These are phyloP conservation scores for Ochotona curzoniae DNA, from an alignment of 2,113 vertebrate genomes.

Conservation along the genomic window DNA sequence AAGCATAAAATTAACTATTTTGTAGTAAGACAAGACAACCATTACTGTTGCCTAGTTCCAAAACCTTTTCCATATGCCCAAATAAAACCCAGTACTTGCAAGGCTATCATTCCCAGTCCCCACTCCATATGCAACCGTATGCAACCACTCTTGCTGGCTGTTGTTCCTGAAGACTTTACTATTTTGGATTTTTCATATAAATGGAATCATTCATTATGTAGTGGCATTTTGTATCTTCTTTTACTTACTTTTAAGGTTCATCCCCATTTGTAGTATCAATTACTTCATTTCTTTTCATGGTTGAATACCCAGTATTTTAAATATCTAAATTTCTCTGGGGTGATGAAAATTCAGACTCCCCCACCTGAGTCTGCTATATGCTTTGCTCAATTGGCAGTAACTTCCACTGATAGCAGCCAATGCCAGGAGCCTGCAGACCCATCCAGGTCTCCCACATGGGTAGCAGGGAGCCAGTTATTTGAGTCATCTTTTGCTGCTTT, in stretches of 20 bases:
- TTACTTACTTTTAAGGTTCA: neutral
- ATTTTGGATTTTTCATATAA: neutral
- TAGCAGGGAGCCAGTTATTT: too few species aligned
- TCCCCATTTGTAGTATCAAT: neutral
- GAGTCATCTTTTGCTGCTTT: too few species aligned
- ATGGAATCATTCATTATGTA: neutral
- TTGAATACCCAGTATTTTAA: slow-evolving; percentile 46
- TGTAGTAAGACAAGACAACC: neutral
- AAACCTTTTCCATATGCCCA: neutral
- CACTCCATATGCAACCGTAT: neutral
- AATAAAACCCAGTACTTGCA: neutral
- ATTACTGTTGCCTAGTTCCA: neutral
- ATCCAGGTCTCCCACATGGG: too few species aligned
- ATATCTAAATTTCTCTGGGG: neutral
- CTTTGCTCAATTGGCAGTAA: neutral
- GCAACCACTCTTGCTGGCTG: neutral
- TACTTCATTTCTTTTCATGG: neutral
- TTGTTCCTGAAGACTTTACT: neutral
- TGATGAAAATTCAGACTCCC: neutral
- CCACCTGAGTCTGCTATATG: neutral
- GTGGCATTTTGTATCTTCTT: slow-evolving; percentile 4
- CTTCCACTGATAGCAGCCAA: slow-evolving; percentile 4
- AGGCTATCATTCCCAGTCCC: neutral
- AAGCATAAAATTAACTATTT: neutral
- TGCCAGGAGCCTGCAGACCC: too few species aligned